phyloP scores from a whole-genome alignment of 2,888 invertebrate species.

The Craniophora ligustri region DNA sequence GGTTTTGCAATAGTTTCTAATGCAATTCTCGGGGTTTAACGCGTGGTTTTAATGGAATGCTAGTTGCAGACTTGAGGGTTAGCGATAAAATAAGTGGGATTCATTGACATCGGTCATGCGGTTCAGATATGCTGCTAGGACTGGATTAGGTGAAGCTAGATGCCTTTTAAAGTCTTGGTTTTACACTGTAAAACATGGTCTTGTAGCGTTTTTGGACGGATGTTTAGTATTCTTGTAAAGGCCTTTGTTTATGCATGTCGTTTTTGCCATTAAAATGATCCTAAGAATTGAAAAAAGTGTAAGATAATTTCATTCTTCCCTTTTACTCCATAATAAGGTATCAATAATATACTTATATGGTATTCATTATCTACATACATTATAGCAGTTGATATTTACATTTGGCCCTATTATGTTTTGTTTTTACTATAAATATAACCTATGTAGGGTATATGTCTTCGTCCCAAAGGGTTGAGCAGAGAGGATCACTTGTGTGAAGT shows the following conservation, averaged over 20 bases:
- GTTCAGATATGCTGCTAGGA: constrained; percentile 75
- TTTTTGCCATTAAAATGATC: background rate
- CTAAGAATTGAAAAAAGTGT: background rate
- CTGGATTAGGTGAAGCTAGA: constrained; percentile 71
- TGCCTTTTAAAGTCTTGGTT: constrained; percentile 55
- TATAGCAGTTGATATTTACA: too few relatives aligned
- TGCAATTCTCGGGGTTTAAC: constrained; percentile 51
- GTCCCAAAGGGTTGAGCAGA: too few relatives aligned
- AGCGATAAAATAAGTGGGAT: constrained; percentile 77
- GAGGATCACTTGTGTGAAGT: too few relatives aligned
- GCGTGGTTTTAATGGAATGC: constrained; percentile 60
- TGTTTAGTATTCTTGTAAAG: constrained; percentile 4
- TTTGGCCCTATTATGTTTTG: too few relatives aligned
- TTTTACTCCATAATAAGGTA: background rate
- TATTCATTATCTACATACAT: too few relatives aligned
- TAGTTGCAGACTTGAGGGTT: constrained; percentile 57
- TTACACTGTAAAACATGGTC: constrained; percentile 33
- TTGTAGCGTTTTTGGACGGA: constrained; percentile 1
- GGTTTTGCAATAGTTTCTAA: constrained; percentile 60
- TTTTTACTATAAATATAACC: too few relatives aligned
- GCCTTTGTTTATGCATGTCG: background rate
- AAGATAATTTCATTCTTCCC: too few relatives aligned
- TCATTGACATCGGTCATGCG: constrained; percentile 81
- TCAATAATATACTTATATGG: too few relatives aligned
- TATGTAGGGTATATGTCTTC: too few relatives aligned